Conservation (phyloP, 2,113 vertebrate species). For the Heterotilapia buettikoferi region DNA sequence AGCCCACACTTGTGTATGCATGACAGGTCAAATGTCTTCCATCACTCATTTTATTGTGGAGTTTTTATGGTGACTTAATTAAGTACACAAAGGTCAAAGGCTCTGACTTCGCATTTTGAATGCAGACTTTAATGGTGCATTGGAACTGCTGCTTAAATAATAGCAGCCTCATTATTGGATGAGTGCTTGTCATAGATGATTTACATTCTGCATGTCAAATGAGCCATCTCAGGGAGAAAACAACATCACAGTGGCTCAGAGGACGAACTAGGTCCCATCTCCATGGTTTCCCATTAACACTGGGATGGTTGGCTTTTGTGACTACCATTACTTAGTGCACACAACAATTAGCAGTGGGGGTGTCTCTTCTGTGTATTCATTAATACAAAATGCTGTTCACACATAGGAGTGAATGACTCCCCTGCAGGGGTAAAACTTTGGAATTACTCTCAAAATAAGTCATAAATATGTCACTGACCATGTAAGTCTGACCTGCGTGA, state of each 20-base stretch:
- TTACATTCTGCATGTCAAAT: slow-evolving; percentile 37
- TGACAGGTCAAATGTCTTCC: slow-evolving; percentile 13
- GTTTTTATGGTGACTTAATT: slow-evolving; percentile 19
- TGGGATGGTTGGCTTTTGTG: slow-evolving; percentile 6
- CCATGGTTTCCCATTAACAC: slow-evolving; percentile 22
- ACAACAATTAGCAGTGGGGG: slow-evolving; percentile 20
- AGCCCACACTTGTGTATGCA: not conserved
- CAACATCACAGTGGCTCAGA: not conserved
- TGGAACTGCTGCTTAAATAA: slow-evolving; percentile 12
- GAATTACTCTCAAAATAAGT: slow-evolving; percentile 6
- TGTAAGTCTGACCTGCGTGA: not conserved
- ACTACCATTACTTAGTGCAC: slow-evolving; percentile 13
- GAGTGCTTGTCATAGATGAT: slow-evolving; percentile 32
- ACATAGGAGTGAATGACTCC: not conserved
- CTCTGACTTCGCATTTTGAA: slow-evolving; percentile 14
- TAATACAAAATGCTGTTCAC: slow-evolving; percentile 8
- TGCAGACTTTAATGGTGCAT: slow-evolving; percentile 10
- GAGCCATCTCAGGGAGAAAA: slow-evolving; percentile 16
- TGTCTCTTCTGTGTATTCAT: slow-evolving; percentile 11
- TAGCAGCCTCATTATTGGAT: slow-evolving; percentile 30
- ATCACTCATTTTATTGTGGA: not conserved
- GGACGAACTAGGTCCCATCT: slow-evolving; percentile 11
- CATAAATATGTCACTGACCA: not conserved
- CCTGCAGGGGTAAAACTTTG: not conserved
- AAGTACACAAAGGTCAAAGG: slow-evolving; percentile 34